Evolutionary conservation across 1,140 invertebrate species (phyloP).

Genomic region (Tribolium castaneum): DNA sequence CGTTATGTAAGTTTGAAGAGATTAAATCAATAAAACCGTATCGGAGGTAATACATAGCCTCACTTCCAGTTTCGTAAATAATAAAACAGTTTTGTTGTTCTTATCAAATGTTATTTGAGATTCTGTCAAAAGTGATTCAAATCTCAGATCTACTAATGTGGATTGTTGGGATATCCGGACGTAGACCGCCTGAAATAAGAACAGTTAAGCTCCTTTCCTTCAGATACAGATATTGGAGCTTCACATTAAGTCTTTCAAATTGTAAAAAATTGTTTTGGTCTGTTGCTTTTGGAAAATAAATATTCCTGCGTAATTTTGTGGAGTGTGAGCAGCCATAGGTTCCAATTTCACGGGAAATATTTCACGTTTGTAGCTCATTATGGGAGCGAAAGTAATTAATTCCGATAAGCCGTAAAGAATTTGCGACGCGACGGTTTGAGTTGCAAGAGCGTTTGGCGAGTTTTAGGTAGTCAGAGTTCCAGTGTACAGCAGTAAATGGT

Average conservation of each 20-base stretch:
- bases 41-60: not conserved
- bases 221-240: not conserved
- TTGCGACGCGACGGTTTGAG: conserved; percentile 7
- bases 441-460: not conserved
- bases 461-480: conserved; percentile 2
- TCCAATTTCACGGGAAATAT: not conserved
- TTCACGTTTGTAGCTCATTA: conserved; percentile 22
- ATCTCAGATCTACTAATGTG: not conserved
- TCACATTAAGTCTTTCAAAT: not conserved
- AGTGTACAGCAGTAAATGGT: conserved; percentile 17
- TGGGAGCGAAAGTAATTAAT: conserved; percentile 10
- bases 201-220: not conserved
- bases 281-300: not conserved
- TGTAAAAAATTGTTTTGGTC: not conserved
- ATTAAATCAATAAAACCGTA: not conserved
- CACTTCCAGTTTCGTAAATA: not conserved
- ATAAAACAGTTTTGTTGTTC: not conserved
- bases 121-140: not conserved
- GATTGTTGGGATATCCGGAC: not conserved
- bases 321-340: not conserved
- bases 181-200: not conserved
- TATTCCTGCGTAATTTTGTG: not conserved
- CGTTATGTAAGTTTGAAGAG: not conserved
- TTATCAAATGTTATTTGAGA: not conserved
- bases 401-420: conserved; percentile 28